Percentiles rank a stretch among this genome's conserved stretches.
phyloP scores from a whole-genome alignment of 2,797 vertebrate genomes.

The Propithecus perrieri region DNA sequence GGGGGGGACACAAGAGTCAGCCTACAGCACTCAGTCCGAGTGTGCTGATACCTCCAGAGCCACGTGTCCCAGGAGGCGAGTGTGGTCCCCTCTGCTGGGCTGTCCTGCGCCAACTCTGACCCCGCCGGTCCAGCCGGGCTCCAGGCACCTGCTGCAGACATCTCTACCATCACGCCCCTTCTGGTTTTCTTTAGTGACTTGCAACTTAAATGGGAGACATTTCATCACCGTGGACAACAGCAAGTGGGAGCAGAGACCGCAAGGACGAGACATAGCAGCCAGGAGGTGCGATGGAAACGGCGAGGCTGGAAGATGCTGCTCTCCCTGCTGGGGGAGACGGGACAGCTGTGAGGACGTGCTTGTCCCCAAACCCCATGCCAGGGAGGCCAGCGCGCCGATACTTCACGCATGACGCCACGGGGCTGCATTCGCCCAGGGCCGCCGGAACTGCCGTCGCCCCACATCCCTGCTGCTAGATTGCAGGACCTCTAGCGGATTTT shows the following conservation, averaged over 20 bases:
- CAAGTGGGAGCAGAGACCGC: rapidly evolving
- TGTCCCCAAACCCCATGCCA: rapidly evolving
- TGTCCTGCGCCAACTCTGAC: too few relatives aligned
- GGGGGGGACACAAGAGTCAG: neutral
- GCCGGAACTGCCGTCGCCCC: rapidly evolving
- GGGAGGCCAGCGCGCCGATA: rapidly evolving
- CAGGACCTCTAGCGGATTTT: neutral
- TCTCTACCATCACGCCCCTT: rapidly evolving
- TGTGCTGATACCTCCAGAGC: rapidly evolving
- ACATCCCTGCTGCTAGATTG: neutral
- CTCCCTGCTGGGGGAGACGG: rapidly evolving
- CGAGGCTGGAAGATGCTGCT: neutral
- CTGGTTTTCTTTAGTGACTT: neutral
- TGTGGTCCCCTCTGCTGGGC: rapidly evolving
- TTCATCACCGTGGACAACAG: neutral
- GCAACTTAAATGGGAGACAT: neutral
- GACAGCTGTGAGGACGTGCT: rapidly evolving
- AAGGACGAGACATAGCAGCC: neutral
- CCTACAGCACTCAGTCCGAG: neutral
- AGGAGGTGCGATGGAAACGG: rapidly evolving
- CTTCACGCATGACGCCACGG: rapidly evolving
- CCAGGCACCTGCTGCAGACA: neutral
- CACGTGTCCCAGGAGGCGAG: rapidly evolving
- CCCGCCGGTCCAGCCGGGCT: neutral
- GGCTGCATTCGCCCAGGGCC: too few relatives aligned